A percentile compares a stretch with the other conserved stretches of the same genome.
These are phyloP conservation scores for Scopus umbretta DNA, from an alignment of 2,113 vertebrate species.

Conservation along the genomic window DNA sequence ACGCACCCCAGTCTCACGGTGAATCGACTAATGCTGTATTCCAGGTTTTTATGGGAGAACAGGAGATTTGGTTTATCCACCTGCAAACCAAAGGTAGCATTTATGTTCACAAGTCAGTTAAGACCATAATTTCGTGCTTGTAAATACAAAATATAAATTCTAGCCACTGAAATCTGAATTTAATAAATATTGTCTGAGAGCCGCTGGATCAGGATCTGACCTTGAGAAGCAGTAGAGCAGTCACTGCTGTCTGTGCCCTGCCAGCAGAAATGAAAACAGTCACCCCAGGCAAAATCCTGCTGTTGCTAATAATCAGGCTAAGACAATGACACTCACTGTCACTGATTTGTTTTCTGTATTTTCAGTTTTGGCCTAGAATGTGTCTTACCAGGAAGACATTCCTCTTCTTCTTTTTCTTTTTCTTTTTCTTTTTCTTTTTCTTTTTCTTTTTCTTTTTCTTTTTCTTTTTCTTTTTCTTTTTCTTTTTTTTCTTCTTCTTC, in stretches of 20 bases:
- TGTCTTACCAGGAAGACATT: neutral
- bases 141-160: neutral
- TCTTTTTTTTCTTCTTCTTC: no score
- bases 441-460: no score
- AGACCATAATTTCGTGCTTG: neutral
- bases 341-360: neutral
- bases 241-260: neutral
- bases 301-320: neutral
- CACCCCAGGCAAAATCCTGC: neutral
- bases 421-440: no score
- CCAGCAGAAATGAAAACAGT: neutral
- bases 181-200: neutral
- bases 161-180: neutral
- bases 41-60: neutral
- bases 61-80: neutral
- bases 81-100: neutral
- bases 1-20: fast-evolving
- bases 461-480: no score
- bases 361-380: neutral
- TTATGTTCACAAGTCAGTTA: neutral
- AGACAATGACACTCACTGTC: neutral
- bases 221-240: neutral
- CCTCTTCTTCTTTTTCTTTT: neutral
- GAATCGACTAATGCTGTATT: fast-evolving
- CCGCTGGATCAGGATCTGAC: neutral